These are phyloP conservation scores for Geotrupes spiniger DNA, from an alignment of 2,888 invertebrate genomes.

Conservation along the genomic window DNA sequence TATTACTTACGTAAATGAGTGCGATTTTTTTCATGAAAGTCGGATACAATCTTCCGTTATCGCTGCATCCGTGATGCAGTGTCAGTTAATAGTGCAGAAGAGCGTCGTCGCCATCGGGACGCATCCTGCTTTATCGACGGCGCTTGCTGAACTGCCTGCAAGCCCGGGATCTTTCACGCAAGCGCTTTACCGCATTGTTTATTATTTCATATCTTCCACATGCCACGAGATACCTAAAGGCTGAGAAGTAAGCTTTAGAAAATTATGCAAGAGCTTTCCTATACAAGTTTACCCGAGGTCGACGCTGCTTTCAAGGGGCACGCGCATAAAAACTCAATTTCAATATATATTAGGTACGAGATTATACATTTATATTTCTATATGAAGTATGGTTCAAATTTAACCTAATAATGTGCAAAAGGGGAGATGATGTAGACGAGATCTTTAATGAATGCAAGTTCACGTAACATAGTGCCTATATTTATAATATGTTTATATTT, in stretches of 20 bases:
- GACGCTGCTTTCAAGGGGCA: too few species aligned
- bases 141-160: conserved; percentile 40
- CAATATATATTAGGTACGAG: too few species aligned
- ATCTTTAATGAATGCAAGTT: too few species aligned
- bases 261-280: conserved; percentile 3
- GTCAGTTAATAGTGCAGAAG: conserved; percentile 22
- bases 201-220: conserved; percentile 38
- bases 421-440: too few species aligned
- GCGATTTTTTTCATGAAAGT: conserved; percentile 17
- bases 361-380: too few species aligned
- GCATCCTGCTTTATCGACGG: conserved; percentile 39
- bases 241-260: conserved; percentile 1
- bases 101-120: conserved; percentile 36
- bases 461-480: too few species aligned
- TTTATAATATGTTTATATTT: too few species aligned
- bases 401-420: too few species aligned
- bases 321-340: too few species aligned
- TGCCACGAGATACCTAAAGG: conserved; percentile 10
- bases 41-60: conserved; percentile 12
- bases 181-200: conserved; percentile 44
- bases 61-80: conserved; percentile 16
- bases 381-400: too few species aligned
- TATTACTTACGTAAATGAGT: conserved; percentile 1
- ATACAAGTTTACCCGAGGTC: neutral
- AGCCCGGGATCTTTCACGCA: conserved; percentile 43